Base-by-base conservation (phyloP, 2,888 invertebrate species). In the Ptychoptera albimana region DNA sequence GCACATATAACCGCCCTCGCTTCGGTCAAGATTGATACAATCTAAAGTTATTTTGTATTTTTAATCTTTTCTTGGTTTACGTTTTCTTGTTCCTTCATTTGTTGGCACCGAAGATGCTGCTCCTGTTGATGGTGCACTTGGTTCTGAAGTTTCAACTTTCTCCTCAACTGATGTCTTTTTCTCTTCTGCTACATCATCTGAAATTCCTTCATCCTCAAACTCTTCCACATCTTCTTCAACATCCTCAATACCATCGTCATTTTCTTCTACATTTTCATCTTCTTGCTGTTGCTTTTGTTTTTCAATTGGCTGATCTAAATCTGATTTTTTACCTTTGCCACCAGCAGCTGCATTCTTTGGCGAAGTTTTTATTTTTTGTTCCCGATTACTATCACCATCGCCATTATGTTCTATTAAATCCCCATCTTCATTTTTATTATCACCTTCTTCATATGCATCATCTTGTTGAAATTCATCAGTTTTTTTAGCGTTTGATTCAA, bases 381-480 rank as follows among this genome's bases (percentile, higher is more conserved):
- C 46, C 9, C 43, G 48, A 39, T 48, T 49, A 35, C 47, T 46
- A 16, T 50, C 48, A 30, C 48, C 54, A 35, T 50, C 47, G 8
- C 45, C 48, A 8, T 43, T 47, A 2, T 51, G 41, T 31, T 37
- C 41, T 9, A 37, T 13, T 37, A 15, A 23, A n/a, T n/a, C n/a
- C 9, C 31, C 32, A 12, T 43, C 37, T n/a, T 48, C 40, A 10
- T 39, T 43, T n/a, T n/a, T n/a, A n/a, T n/a, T n/a, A n/a, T n/a
- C n/a, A n/a, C n/a, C n/a, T n/a, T n/a, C n/a, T n/a, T n/a, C n/a
- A 35, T 48, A 29, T 14, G 30, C 35, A 53, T 76, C 74, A 56
- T 82, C 83, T 49, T 76, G 75, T 39, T 71, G 70, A 29, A 69
- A 58, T 39, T 72, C 79, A 61, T 85, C 84, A 44, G 81, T 80